phyloP scores from a whole-genome alignment of 2,797 vertebrate genomes.

The Eospalax fontanierii region DNA sequence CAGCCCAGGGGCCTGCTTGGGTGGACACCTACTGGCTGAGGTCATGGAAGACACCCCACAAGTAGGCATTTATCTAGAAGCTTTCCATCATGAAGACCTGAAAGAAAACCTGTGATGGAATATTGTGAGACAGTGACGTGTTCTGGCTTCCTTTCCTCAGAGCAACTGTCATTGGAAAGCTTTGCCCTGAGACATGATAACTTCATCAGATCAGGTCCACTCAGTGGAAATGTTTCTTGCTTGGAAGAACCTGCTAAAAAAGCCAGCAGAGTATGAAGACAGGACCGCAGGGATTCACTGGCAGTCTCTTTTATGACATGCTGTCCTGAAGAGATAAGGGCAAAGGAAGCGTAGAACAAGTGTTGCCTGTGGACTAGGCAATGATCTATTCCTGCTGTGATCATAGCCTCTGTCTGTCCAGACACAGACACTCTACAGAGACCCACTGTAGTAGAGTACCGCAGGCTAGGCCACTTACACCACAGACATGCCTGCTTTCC shows the following conservation, averaged over 20 bases:
- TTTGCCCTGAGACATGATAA: background rate
- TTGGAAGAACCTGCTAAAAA: background rate
- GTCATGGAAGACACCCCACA: background rate
- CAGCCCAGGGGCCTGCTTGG: background rate
- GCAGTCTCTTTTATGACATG: background rate
- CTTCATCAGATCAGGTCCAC: background rate
- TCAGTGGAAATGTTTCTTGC: background rate
- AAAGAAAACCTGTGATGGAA: background rate
- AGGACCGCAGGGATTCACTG: background rate
- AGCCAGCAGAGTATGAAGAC: background rate
- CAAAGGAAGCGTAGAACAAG: background rate
- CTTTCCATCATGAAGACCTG: background rate
- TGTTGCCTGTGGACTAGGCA: background rate
- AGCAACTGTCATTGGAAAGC: background rate
- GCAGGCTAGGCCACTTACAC: too few species aligned
- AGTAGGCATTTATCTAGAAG: background rate
- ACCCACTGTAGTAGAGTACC: too few species aligned
- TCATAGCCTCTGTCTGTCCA: background rate
- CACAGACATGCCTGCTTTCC: too few species aligned
- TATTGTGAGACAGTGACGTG: background rate
- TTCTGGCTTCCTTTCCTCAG: background rate
- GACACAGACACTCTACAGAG: background rate
- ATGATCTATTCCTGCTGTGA: background rate
- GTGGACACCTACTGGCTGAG: background rate
- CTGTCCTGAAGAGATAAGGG: background rate